Percentiles rank a stretch among this genome's conserved stretches.
phyloP scores from a whole-genome alignment of 2,113 vertebrate species.

The Urocitellus parryii region DNA sequence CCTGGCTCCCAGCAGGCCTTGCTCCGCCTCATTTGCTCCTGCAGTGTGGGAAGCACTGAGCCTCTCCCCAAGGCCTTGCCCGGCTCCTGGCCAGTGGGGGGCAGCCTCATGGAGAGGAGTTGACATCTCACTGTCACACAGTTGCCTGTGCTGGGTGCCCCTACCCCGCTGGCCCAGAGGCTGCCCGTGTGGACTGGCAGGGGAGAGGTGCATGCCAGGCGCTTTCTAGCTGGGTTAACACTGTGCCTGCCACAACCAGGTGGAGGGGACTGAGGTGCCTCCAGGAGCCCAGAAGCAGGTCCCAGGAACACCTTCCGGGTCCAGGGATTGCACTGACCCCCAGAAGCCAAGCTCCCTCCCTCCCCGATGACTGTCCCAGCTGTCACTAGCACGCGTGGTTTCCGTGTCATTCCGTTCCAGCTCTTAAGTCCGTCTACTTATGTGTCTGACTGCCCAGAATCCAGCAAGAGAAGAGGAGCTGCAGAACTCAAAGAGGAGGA shows the following conservation, averaged over 20 bases:
- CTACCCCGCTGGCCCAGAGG: background rate
- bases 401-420: background rate
- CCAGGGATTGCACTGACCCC: background rate
- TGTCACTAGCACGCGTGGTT: too few relatives aligned
- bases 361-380: background rate
- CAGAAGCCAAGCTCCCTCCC: background rate
- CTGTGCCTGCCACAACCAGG: background rate
- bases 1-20: too few relatives aligned
- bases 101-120: background rate
- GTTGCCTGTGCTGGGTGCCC: background rate
- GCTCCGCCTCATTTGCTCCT: background rate
- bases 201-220: background rate
- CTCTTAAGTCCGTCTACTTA: accelerated
- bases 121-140: background rate
- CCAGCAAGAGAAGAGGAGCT: accelerated
- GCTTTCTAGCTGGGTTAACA: background rate
- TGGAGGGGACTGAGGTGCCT: background rate
- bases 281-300: background rate
- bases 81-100: too few relatives aligned
- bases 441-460: background rate
- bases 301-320: background rate
- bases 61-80: too few relatives aligned
- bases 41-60: accelerated
- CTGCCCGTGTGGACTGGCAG: accelerated
- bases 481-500: background rate